Base-by-base conservation (phyloP, 2,888 invertebrate genomes). In the Platycheirus albimanus region DNA sequence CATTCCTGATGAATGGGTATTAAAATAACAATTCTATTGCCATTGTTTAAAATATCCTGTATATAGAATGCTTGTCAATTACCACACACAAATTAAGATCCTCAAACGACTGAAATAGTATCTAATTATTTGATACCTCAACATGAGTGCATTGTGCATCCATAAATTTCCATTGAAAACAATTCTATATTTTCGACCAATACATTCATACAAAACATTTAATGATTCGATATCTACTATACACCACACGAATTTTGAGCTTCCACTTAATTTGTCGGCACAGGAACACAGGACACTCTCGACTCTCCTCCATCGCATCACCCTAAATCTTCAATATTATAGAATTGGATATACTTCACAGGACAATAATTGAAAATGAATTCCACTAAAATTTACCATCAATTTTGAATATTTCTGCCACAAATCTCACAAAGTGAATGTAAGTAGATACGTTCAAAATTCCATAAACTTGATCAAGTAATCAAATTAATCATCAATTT, bases 401-500 rank as follows among this genome's bases (percentile, higher is more conserved):
- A 78, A 77, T 83, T 69, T 77, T 77, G 38, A 49, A 81, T 72
- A 56, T 77, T 41, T 11, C 19, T 56, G 72, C 69, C 33, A 54
- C 36, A 24, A 38, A 43, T 58, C n/a, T 43, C 8, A 8, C 24
- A 10, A 36, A 13, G 30, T 33, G 30, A 8, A 33, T 13, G 24
- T 13, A 11, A 19, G 19, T 10, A 17, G 3, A 33, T 28, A 15
- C 3, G 30, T 74, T 72, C 76, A 33, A 72, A 54, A 28, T 17
- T 43, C 28, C 36, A 54, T 61, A 41, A 64, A 63, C 51, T 69
- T 69, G 74, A 83, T 83, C 78, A 83, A 74, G 72, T 83, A 78
- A 83, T 69, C 54, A 78, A 78, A 83, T 83, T 72, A 56, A 78
- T 78, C 64, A 69, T 64, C 69, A 77, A 78, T 72, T 64, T 72